These are phyloP conservation scores for Enteromius thamalakanensis DNA, from an alignment of 2,797 vertebrate genomes.

Conservation along the genomic window DNA sequence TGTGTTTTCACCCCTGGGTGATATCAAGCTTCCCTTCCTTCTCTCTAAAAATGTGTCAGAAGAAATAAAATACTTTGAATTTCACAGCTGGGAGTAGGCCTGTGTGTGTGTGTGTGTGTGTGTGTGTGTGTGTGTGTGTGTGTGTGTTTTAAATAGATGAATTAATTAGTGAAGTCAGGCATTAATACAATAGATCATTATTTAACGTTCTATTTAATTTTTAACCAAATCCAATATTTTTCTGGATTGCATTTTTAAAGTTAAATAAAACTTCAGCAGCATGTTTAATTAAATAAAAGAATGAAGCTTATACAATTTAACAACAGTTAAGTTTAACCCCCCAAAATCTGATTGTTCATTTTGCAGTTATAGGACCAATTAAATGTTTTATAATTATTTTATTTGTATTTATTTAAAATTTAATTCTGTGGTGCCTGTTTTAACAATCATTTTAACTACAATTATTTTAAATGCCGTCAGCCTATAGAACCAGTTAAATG, in stretches of 20 bases:
- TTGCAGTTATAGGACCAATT: background rate
- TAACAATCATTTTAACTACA: too few species aligned
- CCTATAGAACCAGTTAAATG: background rate
- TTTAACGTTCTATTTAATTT: background rate
- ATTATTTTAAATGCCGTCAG: too few species aligned
- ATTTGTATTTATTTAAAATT: too few species aligned
- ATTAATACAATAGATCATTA: background rate
- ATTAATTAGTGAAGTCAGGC: background rate
- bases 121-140: background rate
- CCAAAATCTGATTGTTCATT: background rate
- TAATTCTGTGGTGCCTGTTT: too few species aligned
- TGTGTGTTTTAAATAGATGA: background rate
- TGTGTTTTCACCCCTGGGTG: slow-evolving; percentile 10
- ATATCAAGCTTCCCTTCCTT: slow-evolving; percentile 2
- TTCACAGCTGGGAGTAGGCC: background rate
- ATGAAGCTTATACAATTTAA: background rate
- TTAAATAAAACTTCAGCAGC: too few species aligned
- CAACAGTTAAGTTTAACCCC: too few species aligned
- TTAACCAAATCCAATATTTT: background rate
- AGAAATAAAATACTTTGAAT: background rate
- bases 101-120: background rate
- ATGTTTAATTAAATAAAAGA: background rate
- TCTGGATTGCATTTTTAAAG: background rate
- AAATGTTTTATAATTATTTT: too few species aligned
- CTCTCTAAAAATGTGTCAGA: background rate